Percentiles rank a stretch among this genome's conserved stretches.
phyloP scores from a whole-genome alignment of 2,888 invertebrate genomes.

The Cephonodes hylas region DNA sequence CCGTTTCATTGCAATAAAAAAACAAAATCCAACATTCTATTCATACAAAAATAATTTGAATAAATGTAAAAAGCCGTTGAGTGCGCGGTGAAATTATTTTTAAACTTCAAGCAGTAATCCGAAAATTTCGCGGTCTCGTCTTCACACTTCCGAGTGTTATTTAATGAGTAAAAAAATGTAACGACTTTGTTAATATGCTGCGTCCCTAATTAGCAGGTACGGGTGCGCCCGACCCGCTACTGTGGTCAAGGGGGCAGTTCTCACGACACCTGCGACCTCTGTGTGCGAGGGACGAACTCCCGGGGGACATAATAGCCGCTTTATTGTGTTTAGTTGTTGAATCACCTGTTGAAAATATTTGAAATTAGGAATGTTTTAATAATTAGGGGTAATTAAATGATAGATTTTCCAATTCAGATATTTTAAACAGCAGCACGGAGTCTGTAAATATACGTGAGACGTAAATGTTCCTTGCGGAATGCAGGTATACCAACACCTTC shows the following conservation, averaged over 20 bases:
- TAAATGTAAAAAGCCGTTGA: too few relatives aligned
- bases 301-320: not conserved
- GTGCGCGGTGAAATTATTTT: not conserved
- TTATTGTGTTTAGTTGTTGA: not conserved
- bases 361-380: too few relatives aligned
- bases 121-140: slow-evolving; percentile 18
- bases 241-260: slow-evolving; percentile 37
- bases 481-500: too few relatives aligned
- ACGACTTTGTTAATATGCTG: slow-evolving; percentile 32
- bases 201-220: slow-evolving; percentile 36
- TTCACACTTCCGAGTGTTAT: slow-evolving; percentile 27
- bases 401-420: too few relatives aligned
- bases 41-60: too few relatives aligned
- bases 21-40: too few relatives aligned
- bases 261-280: slow-evolving; percentile 34
- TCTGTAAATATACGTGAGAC: too few relatives aligned
- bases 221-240: slow-evolving; percentile 29
- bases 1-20: too few relatives aligned
- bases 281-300: not conserved
- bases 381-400: too few relatives aligned
- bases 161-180: slow-evolving; percentile 36
- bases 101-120: not conserved
- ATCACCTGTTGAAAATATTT: not conserved
- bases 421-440: too few relatives aligned
- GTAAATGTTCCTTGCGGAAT: too few relatives aligned